Conservation (phyloP, 2,113 vertebrate genomes). For the Platycercus adscitus region DNA sequence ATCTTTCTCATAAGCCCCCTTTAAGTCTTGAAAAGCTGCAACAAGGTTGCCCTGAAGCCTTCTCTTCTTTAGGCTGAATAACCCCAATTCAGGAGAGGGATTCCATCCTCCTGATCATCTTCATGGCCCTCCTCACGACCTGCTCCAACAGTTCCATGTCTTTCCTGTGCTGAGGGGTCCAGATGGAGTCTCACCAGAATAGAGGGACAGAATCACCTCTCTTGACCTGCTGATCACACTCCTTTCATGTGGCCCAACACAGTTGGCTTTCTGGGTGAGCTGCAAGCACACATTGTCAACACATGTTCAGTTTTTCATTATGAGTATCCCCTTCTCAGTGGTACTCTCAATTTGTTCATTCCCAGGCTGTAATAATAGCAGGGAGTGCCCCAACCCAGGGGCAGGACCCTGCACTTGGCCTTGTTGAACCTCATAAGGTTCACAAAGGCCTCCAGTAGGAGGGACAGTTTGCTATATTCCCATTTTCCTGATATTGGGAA, state of each 20-base stretch:
- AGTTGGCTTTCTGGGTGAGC: background rate
- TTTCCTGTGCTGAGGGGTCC: background rate
- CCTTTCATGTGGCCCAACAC: rapidly evolving
- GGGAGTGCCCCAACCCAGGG: rapidly evolving
- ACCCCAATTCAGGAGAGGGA: background rate
- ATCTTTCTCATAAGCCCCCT: background rate
- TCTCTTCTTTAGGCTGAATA: background rate
- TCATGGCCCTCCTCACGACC: background rate
- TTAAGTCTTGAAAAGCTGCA: background rate
- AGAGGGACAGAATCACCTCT: background rate
- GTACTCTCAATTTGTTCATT: background rate
- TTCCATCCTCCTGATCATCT: background rate
- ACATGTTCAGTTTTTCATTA: background rate
- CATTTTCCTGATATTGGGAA: background rate
- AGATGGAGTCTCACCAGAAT: background rate
- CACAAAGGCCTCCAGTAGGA: background rate
- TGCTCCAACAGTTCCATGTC: rapidly evolving
- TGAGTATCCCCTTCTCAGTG: background rate
- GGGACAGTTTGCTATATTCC: background rate
- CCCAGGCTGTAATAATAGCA: background rate
- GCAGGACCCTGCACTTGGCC: background rate
- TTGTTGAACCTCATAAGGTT: background rate
- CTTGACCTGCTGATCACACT: background rate
- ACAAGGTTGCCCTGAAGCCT: background rate
- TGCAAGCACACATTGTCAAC: rapidly evolving